phyloP scores from a whole-genome alignment of 2,797 vertebrate species.

The Knipowitschia caucasica region DNA sequence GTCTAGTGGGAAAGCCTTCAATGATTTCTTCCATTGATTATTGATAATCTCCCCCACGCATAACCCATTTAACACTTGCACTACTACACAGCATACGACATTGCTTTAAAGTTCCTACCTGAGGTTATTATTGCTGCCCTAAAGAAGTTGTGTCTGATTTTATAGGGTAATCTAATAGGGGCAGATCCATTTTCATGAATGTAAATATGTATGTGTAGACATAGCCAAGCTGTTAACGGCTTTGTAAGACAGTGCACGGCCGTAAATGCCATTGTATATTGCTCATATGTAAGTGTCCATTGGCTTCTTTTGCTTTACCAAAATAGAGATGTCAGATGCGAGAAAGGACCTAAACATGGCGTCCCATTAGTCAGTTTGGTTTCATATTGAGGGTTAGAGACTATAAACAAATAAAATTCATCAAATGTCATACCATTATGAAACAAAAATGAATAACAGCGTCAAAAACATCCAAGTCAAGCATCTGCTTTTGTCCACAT shows the following conservation, averaged over 20 bases:
- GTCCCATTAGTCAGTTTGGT: slow-evolving; percentile 30
- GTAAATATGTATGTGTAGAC: slow-evolving; percentile 3
- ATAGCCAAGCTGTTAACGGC: slow-evolving; percentile 8
- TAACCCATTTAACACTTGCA: slow-evolving; percentile 19
- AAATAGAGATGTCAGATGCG: slow-evolving; percentile 66
- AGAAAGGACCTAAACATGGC: slow-evolving; percentile 52
- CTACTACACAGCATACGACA: slow-evolving; percentile 5
- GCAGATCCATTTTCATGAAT: slow-evolving; percentile 18
- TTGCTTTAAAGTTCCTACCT: slow-evolving; percentile 31
- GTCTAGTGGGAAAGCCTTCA: slow-evolving; percentile 34
- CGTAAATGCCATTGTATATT: slow-evolving; percentile 24
- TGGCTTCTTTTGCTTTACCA: slow-evolving; percentile 40
- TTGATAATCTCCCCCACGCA: slow-evolving; percentile 62
- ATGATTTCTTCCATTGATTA: slow-evolving; percentile 68
- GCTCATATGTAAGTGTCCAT: slow-evolving; percentile 14
- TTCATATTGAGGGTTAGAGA: no score
- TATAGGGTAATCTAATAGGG: slow-evolving; percentile 15
- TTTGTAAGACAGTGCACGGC: slow-evolving; percentile 6
- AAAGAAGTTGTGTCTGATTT: slow-evolving; percentile 19
- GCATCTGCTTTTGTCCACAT: no score
- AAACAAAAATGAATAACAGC: no score
- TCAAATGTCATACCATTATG: no score
- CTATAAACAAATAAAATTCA: no score
- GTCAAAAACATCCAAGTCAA: no score
- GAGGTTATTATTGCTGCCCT: slow-evolving; percentile 23